Conservation (phyloP, 2,888 invertebrate genomes). For the Dione juno region DNA sequence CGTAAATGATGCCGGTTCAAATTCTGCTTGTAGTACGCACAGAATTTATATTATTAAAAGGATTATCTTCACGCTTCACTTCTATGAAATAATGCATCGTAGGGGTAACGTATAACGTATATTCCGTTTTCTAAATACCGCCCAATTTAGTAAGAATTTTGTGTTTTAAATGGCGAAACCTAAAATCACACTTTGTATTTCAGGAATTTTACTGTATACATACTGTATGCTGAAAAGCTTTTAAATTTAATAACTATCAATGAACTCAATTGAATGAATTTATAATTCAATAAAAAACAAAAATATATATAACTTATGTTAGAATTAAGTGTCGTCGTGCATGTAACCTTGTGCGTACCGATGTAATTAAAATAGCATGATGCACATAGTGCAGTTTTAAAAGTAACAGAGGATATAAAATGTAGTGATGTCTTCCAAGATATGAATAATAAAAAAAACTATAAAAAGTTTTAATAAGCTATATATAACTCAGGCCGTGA, state of each 20-base stretch:
- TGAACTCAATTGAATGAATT: too few relatives aligned
- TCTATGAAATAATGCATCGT: not conserved
- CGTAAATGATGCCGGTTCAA: not conserved
- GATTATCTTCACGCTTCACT: not conserved
- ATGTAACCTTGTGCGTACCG: not conserved
- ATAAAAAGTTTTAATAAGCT: too few relatives aligned
- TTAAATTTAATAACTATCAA: too few relatives aligned
- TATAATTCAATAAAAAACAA: too few relatives aligned
- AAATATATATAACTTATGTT: not conserved
- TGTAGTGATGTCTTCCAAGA: not conserved
- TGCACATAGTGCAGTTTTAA: not conserved
- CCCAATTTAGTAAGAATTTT: not conserved
- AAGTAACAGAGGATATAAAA: not conserved
- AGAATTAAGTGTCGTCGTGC: not conserved
- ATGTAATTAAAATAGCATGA: conserved; percentile 1
- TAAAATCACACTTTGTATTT: not conserved
- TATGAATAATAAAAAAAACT: not conserved
- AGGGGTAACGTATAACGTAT: not conserved
- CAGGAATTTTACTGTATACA: not conserved
- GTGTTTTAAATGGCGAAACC: not conserved
- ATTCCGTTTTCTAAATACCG: not conserved
- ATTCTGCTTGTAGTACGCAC: not conserved
- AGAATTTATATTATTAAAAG: not conserved
- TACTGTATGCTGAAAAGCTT: not conserved
- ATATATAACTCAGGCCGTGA: too few relatives aligned